Evolutionary conservation across 2,888 invertebrate species (phyloP).

Genomic region (Syritta pipiens): DNA sequence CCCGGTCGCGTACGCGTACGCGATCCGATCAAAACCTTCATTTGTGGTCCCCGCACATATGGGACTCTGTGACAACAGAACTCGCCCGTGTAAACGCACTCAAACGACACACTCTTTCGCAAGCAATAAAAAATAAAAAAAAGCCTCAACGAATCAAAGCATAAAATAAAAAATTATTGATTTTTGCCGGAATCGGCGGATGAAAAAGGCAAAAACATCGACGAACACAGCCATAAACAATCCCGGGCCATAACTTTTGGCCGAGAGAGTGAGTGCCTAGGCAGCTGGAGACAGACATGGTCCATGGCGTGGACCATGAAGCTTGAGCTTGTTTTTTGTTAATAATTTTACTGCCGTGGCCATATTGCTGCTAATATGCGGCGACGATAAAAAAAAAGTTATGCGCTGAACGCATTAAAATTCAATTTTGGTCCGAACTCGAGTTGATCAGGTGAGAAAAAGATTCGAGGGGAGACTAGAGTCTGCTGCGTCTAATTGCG

Average conservation of each 20-base stretch:
- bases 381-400: too few species aligned
- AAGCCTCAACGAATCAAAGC: slow-evolving; percentile 1
- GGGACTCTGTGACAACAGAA: slow-evolving; percentile 5
- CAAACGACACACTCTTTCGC: slow-evolving; percentile 8
- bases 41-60: slow-evolving; percentile 48
- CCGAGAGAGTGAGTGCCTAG: too few species aligned
- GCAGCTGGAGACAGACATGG: too few species aligned
- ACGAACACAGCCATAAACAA: slow-evolving; percentile 53
- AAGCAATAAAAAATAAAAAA: slow-evolving; percentile 33
- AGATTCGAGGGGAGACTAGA: slow-evolving; percentile 59
- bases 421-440: too few species aligned
- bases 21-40: slow-evolving; percentile 66
- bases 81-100: slow-evolving; percentile 43
- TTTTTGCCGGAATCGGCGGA: slow-evolving; percentile 52
- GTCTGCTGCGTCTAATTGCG: slow-evolving; percentile 33
- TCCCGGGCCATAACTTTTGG: slow-evolving; percentile 59
- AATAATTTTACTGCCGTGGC: too few species aligned
- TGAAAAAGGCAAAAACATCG: slow-evolving; percentile 23
- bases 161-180: slow-evolving; percentile 50
- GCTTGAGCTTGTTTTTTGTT: too few species aligned
- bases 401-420: too few species aligned
- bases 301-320: too few species aligned
- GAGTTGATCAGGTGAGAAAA: slow-evolving; percentile 56
- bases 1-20: too few species aligned
- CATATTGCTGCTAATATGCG: too few species aligned